Evolutionary conservation across 2,888 invertebrate species (phyloP).

Genomic region (Pristionchus arcanus): DNA sequence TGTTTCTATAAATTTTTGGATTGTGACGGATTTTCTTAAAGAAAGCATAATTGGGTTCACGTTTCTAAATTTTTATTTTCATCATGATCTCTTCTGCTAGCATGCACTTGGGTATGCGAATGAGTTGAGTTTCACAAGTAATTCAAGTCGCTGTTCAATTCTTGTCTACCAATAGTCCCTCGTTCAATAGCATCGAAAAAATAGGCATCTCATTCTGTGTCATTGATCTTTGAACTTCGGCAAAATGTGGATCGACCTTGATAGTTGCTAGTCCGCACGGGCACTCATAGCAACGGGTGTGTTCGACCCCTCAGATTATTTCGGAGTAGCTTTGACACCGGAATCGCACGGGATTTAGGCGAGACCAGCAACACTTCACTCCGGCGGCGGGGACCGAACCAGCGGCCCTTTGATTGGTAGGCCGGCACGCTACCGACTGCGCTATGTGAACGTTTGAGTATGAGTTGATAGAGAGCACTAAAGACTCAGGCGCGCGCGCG

Average conservation of each 20-base stretch:
- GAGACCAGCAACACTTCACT: constrained; percentile 47
- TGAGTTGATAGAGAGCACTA: background rate
- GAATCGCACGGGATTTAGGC: constrained; percentile 14
- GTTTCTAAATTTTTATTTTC: too few species aligned
- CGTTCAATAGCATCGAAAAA: too few species aligned
- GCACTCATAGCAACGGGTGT: constrained; percentile 34
- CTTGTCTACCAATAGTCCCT: background rate
- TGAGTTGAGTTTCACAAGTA: background rate
- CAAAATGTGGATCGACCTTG: constrained; percentile 38
- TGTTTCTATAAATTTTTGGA: too few species aligned
- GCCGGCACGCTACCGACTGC: constrained; percentile 30
- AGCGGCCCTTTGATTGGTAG: background rate
- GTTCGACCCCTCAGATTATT: background rate
- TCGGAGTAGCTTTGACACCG: constrained; percentile 38
- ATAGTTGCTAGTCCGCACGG: constrained; percentile 41
- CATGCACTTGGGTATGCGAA: too few species aligned
- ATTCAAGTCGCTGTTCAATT: background rate
- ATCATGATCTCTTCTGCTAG: too few species aligned
- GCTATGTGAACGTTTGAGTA: background rate
- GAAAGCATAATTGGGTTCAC: too few species aligned
- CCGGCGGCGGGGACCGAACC: constrained; percentile 48
- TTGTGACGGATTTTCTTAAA: too few species aligned
- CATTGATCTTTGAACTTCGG: background rate
- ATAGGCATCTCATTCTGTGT: background rate
- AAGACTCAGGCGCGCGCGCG: background rate